Conservation (phyloP, 1,140 invertebrate species). For the Eueides isabella region DNA sequence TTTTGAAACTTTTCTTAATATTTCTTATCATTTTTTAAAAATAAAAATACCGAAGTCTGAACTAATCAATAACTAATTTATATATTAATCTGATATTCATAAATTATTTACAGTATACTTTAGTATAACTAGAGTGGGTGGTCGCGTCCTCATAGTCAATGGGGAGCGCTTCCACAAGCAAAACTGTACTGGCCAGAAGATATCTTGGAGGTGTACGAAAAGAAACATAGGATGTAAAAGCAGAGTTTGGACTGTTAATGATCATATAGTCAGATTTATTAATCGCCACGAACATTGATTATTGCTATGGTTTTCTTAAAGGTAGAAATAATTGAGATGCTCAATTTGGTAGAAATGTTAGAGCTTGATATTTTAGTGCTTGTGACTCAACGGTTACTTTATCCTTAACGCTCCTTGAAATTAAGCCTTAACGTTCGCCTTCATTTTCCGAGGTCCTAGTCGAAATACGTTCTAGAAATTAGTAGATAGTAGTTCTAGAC, state of each 20-base stretch:
- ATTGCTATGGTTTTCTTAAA: neutral
- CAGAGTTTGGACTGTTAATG: constrained; percentile 43
- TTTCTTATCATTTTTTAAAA: neutral
- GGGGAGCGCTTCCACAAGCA: constrained; percentile 45
- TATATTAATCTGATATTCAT: neutral
- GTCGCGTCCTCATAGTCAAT: constrained; percentile 39
- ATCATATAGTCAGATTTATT: constrained; percentile 40
- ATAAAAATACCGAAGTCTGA: neutral
- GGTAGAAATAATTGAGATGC: neutral
- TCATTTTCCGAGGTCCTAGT: no score
- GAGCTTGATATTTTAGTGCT: neutral
- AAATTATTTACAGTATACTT: constrained; percentile 40
- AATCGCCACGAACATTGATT: constrained; percentile 42
- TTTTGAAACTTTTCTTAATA: neutral
- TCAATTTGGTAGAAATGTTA: neutral
- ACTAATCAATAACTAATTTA: neutral
- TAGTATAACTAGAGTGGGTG: constrained; percentile 32
- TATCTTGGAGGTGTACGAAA: constrained; percentile 48
- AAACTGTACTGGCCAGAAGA: constrained; percentile 15
- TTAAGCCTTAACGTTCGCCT: no score
- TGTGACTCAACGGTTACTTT: no score
- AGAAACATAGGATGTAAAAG: constrained; percentile 46
- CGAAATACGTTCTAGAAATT: no score
- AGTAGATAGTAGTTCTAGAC: no score
- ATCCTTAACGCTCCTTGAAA: no score